These are phyloP conservation scores for Cebuella pygmaea DNA, from an alignment of 2,797 vertebrate species.

Conservation along the genomic window DNA sequence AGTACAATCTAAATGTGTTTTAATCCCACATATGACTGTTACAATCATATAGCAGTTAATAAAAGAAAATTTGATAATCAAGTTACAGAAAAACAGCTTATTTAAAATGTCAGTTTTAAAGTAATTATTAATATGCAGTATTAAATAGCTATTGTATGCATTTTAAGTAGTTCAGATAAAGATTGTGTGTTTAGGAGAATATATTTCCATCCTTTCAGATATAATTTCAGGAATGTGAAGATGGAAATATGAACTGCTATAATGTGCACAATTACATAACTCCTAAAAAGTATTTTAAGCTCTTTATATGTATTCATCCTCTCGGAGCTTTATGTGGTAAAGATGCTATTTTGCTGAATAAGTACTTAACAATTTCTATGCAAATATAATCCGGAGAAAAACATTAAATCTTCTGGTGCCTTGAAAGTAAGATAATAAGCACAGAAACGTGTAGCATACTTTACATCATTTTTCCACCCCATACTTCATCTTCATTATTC, in stretches of 20 bases:
- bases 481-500: neutral
- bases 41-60: neutral
- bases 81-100: neutral
- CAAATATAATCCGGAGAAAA: neutral
- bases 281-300: neutral
- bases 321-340: neutral
- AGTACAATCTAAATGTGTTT: neutral
- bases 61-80: neutral
- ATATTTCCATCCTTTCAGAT: neutral
- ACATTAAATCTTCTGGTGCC: neutral
- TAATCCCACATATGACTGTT: neutral
- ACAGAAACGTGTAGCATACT: neutral
- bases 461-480: neutral
- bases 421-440: neutral
- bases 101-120: neutral
- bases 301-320: neutral
- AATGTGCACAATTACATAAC: neutral
- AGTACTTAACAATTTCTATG: neutral
- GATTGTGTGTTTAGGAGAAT: neutral
- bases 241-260: neutral
- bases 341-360: neutral
- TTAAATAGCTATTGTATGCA: neutral
- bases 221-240: neutral
- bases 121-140: neutral
- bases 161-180: neutral